phyloP scores from a whole-genome alignment of 2,797 vertebrate species.

The Chelon labrosus region DNA sequence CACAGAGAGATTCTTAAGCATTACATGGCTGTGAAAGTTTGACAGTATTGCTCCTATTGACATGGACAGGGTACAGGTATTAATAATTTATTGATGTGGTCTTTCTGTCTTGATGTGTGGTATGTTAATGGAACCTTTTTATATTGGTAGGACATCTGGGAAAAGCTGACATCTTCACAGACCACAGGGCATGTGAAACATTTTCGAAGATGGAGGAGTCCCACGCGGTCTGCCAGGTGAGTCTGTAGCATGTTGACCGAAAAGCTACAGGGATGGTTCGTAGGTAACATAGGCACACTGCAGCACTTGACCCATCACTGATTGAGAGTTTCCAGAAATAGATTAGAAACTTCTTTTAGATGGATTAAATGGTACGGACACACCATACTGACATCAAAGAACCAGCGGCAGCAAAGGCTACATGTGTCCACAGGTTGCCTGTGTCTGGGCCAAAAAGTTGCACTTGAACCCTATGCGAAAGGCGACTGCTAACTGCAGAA shows the following conservation, averaged over 20 bases:
- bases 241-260: slow-evolving; percentile 26
- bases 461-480: too few relatives aligned
- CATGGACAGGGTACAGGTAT: slow-evolving; percentile 6
- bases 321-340: slow-evolving; percentile 1
- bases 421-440: too few relatives aligned
- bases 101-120: slow-evolving; percentile 23
- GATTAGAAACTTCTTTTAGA: background rate
- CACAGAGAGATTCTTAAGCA: slow-evolving; percentile 54
- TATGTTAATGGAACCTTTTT: slow-evolving; percentile 29
- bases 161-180: slow-evolving; percentile 9
- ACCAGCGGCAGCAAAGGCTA: too few relatives aligned
- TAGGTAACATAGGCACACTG: slow-evolving; percentile 38
- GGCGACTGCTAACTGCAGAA: too few relatives aligned
- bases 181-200: slow-evolving; percentile 43
- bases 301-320: background rate
- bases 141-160: slow-evolving; percentile 36
- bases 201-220: slow-evolving; percentile 24
- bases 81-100: slow-evolving; percentile 17
- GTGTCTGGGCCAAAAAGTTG: too few relatives aligned
- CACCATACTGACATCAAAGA: too few relatives aligned
- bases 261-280: background rate
- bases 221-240: slow-evolving; percentile 25
- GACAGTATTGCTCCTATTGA: slow-evolving; percentile 28
- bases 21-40: slow-evolving; percentile 32
- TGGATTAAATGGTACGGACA: too few relatives aligned